Conservation (phyloP, 2,113 vertebrate genomes). For the Pterophyllum scalare region DNA sequence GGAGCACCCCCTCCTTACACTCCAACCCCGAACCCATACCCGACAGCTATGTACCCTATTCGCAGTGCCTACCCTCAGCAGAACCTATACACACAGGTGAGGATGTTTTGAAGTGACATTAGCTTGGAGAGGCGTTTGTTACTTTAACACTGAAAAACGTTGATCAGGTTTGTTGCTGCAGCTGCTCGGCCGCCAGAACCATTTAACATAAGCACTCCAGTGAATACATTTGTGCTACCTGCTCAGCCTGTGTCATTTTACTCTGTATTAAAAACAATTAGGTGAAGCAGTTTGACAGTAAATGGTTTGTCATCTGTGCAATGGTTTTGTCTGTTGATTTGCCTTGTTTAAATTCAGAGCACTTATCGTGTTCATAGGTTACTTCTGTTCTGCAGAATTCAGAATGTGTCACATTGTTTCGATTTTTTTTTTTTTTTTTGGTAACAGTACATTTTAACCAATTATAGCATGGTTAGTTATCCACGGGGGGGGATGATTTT, state of each 20-base stretch:
- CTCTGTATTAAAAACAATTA: constrained; percentile 3
- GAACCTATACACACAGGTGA: constrained; percentile 97
- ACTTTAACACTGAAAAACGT: not conserved
- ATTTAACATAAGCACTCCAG: not conserved
- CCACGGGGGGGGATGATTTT: not conserved
- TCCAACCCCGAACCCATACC: constrained; percentile 94
- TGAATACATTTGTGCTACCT: not conserved
- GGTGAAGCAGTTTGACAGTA: not conserved
- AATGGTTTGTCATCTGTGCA: not conserved
- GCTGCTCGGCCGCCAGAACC: not conserved
- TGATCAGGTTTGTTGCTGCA: not conserved
- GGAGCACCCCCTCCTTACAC: constrained; percentile 97
- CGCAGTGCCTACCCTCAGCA: constrained; percentile 99
- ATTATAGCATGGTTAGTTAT: not conserved
- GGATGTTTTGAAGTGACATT: constrained; percentile 10
- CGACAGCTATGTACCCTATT: constrained; percentile 98
- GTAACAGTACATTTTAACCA: not conserved
- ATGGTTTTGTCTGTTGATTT: not conserved
- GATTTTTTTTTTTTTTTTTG: too few relatives aligned
- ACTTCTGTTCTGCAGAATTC: not conserved
- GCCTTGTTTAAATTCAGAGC: not conserved
- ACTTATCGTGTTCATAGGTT: not conserved
- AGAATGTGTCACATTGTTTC: not conserved
- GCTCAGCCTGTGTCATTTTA: not conserved
- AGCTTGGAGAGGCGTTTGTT: not conserved